These are phyloP conservation scores for Halocynthia aurantium DNA, from an alignment of 23 tunicate species.

Conservation along the genomic window DNA sequence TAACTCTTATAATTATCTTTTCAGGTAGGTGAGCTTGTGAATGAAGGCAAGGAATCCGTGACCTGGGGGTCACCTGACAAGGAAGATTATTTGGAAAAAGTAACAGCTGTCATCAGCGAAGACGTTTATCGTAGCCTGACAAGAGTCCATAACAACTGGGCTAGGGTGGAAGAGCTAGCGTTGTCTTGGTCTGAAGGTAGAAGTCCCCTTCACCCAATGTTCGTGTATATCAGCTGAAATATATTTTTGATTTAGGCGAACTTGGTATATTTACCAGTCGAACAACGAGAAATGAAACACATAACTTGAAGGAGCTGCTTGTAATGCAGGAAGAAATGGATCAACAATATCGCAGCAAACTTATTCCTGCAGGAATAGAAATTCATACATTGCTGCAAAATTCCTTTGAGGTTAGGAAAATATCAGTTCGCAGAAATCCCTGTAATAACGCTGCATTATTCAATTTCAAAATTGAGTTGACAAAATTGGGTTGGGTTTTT, in stretches of 20 bases:
- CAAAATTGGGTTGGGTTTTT: too few species aligned
- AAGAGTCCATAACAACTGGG: conserved; percentile 91
- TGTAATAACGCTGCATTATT: too few species aligned
- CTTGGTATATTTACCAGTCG: conserved; percentile 73
- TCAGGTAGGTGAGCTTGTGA: conserved; percentile 62
- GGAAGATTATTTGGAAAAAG: conserved; percentile 72
- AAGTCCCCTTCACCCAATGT: background rate
- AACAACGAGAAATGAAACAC: conserved; percentile 31
- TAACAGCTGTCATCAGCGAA: conserved; percentile 71
- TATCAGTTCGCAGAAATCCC: too few species aligned
- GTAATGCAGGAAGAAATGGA: conserved; percentile 50
- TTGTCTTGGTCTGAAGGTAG: conserved; percentile 87
- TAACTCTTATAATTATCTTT: background rate
- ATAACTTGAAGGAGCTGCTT: conserved; percentile 49
- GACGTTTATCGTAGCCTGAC: conserved; percentile 75
- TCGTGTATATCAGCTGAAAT: background rate
- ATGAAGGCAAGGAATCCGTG: conserved; percentile 54
- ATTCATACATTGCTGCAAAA: conserved; percentile 71
- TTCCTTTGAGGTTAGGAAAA: conserved; percentile 57
- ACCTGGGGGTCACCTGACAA: conserved; percentile 85
- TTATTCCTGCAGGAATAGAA: conserved; percentile 52
- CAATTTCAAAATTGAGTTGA: too few species aligned
- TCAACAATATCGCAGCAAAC: conserved; percentile 56
- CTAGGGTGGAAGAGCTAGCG: conserved; percentile 68
- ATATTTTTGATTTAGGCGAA: conserved; percentile 25